A percentile compares a stretch with the other conserved stretches of the same genome.
These are phyloP conservation scores for Orestias chungarensis DNA, from an alignment of 2,797 vertebrate genomes.

Conservation along the genomic window DNA sequence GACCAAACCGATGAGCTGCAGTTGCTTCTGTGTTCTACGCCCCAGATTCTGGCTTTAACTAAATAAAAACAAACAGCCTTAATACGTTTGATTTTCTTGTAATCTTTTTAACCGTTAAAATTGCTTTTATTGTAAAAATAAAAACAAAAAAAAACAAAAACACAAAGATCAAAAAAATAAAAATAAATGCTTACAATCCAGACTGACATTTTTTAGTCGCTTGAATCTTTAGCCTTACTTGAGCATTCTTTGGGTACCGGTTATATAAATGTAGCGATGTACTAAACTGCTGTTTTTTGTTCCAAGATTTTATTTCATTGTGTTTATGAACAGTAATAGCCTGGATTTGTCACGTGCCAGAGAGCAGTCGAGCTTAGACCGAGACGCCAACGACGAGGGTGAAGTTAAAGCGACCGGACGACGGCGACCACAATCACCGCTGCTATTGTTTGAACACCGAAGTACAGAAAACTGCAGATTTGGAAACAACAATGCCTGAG, in stretches of 20 bases:
- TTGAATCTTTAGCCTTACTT: constrained; percentile 73
- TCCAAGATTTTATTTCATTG: constrained; percentile 29
- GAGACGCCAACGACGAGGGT: constrained; percentile 11
- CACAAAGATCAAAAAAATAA: constrained; percentile 9
- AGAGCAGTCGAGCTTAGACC: constrained; percentile 47
- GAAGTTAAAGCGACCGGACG: constrained; percentile 7
- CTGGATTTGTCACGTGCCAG: constrained; percentile 51
- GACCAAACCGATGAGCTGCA: constrained; percentile 36
- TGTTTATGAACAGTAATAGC: constrained; percentile 59
- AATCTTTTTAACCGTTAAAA: constrained; percentile 56
- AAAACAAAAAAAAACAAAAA: constrained; percentile 9
- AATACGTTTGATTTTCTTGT: constrained; percentile 64
- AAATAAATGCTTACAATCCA: constrained; percentile 50
- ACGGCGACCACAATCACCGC: constrained; percentile 35
- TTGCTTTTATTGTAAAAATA: constrained; percentile 58
- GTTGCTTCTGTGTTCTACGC: constrained; percentile 44
- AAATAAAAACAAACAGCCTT: constrained; percentile 70
- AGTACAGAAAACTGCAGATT: constrained; percentile 64
- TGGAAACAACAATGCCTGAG: constrained; percentile 53
- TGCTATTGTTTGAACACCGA: constrained; percentile 57
- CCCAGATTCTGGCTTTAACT: constrained; percentile 75
- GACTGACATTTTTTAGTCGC: constrained; percentile 68
- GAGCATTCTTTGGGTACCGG: constrained; percentile 71
- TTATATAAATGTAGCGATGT: constrained; percentile 75
- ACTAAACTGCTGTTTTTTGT: constrained; percentile 59